These are phyloP conservation scores for Amblyopsis rosae DNA, from an alignment of 2,113 vertebrate species.

Conservation along the genomic window DNA sequence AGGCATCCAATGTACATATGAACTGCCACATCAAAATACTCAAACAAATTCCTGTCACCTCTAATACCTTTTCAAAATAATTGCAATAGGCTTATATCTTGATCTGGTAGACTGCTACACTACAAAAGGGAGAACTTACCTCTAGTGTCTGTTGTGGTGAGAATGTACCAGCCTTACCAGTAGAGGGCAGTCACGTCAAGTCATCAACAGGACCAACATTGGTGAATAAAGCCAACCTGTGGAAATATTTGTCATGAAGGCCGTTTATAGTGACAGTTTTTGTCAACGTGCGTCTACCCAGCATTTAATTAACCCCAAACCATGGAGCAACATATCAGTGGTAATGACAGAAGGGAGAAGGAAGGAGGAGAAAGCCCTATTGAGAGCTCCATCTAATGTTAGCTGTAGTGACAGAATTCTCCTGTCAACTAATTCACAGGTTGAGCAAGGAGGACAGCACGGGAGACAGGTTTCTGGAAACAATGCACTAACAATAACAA, in stretches of 20 bases:
- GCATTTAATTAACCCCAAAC: conserved; percentile 70
- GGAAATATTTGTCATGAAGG: conserved; percentile 17
- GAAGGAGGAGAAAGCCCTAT: conserved; percentile 51
- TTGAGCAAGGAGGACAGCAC: conserved; percentile 45
- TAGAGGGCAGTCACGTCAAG: conserved; percentile 55
- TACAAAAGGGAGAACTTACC: no score
- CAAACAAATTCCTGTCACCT: no score
- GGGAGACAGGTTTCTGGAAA: not conserved
- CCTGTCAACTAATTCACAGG: conserved; percentile 46
- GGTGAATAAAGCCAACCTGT: not conserved
- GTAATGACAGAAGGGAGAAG: conserved; percentile 28
- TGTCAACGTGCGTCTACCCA: conserved; percentile 63
- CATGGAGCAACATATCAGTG: conserved; percentile 40
- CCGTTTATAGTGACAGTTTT: conserved; percentile 46
- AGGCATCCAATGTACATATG: no score
- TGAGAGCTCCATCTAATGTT: conserved; percentile 70
- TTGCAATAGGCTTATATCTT: no score
- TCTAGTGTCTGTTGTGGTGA: no score
- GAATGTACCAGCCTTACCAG: conserved; percentile 29
- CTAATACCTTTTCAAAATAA: no score
- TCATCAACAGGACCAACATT: not conserved
- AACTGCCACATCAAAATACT: no score
- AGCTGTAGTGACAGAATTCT: conserved; percentile 70
- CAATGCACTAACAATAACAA: not conserved
- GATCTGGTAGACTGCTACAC: no score